Conservation (phyloP, 2,888 invertebrate genomes). For the Adelognathus sp. region DNA sequence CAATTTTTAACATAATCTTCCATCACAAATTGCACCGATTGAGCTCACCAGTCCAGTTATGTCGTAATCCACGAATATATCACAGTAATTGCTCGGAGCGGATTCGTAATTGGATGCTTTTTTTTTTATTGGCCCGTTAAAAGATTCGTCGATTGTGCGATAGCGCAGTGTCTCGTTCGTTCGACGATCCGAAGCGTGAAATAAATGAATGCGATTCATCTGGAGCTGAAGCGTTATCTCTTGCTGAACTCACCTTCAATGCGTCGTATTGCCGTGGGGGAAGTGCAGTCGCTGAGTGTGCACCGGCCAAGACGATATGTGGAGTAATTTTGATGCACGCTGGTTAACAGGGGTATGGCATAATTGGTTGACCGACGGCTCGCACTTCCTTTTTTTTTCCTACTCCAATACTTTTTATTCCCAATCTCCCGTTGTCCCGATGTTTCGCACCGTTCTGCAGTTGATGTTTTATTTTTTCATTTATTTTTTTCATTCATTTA, state of each 20-base stretch:
- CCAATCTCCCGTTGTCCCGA: neutral
- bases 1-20: too few species aligned
- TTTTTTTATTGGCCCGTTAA: neutral
- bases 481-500: neutral
- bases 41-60: neutral
- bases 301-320: constrained; percentile 67
- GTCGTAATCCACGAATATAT: neutral
- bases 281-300: constrained; percentile 39
- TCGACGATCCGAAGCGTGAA: neutral
- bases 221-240: neutral
- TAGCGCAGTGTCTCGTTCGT: neutral
- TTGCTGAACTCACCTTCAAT: constrained; percentile 47
- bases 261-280: constrained; percentile 37
- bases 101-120: neutral
- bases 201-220: neutral
- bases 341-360: constrained; percentile 73
- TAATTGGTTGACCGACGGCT: constrained; percentile 64
- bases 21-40: neutral
- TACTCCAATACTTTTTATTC: constrained; percentile 49
- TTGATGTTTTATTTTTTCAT: constrained; percentile 2
- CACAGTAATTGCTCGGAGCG: neutral
- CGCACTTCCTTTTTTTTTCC: constrained; percentile 63
- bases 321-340: constrained; percentile 75
- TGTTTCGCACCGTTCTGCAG: too few species aligned
- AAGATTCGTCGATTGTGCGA: neutral